Evolutionary conservation across 2,797 vertebrate genomes (phyloP).

Genomic region (Agapornis canus): DNA sequence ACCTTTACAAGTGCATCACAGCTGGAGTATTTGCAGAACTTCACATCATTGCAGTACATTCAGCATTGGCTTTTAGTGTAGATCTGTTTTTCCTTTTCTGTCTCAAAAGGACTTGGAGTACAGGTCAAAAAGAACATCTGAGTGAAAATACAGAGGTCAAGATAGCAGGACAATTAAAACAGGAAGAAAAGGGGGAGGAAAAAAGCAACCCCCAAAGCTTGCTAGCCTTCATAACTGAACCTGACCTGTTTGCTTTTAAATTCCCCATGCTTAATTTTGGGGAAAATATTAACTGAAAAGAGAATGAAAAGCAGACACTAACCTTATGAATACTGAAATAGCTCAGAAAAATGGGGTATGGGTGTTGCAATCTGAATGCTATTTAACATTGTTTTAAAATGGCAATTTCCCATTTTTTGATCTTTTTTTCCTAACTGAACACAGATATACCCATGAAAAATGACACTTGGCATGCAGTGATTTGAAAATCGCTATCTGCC

Average conservation of each 20-base stretch:
- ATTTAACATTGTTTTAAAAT: constrained; percentile 47
- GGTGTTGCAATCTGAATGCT: neutral
- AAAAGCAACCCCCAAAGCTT: neutral
- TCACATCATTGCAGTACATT: neutral
- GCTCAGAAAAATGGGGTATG: neutral
- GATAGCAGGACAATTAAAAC: constrained; percentile 31
- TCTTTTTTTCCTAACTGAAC: neutral
- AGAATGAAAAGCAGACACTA: neutral
- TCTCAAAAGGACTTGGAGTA: neutral
- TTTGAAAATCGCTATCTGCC: constrained; percentile 75
- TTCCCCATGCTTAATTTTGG: neutral
- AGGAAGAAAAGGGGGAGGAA: neutral
- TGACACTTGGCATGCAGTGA: constrained; percentile 69
- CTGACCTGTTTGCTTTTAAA: constrained; percentile 26
- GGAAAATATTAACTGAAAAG: neutral
- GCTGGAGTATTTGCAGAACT: constrained; percentile 26
- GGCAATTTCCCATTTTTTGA: neutral
- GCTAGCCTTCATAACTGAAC: neutral
- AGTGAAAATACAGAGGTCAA: constrained; percentile 10
- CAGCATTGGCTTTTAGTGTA: neutral
- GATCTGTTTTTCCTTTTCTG: neutral
- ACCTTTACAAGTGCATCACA: constrained; percentile 17
- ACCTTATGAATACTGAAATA: neutral
- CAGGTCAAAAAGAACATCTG: constrained; percentile 43
- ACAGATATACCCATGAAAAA: constrained; percentile 39